Percentiles rank a stretch among this genome's conserved stretches.
Conservation (phyloP, 2,888 invertebrate genomes). For the Drosophila flavopinicola region DNA sequence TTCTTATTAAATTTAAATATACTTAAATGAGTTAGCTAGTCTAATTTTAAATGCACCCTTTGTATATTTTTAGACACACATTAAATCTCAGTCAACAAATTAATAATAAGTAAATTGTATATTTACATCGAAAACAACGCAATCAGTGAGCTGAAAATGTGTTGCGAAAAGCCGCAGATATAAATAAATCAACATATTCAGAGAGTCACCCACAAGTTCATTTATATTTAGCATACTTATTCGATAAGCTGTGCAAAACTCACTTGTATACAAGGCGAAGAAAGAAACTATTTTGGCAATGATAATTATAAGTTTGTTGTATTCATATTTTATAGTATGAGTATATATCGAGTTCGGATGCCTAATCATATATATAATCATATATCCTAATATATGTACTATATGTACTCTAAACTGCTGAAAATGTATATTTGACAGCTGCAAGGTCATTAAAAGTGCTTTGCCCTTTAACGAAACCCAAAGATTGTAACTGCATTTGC, state of each 20-base stretch:
- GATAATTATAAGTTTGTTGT: too few species aligned
- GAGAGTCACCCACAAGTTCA: neutral
- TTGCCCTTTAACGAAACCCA: neutral
- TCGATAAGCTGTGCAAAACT: neutral
- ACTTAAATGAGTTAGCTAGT: neutral
- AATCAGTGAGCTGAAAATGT: neutral
- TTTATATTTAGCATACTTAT: constrained; percentile 12
- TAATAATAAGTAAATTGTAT: neutral
- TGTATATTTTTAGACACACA: neutral
- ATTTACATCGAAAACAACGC: neutral
- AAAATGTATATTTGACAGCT: too few species aligned
- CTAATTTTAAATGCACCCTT: neutral
- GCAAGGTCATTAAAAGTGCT: constrained; percentile 1
- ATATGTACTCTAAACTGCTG: too few species aligned
- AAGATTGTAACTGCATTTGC: constrained; percentile 4
- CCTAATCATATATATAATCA: too few species aligned
- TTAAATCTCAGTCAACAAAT: neutral
- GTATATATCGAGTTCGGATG: too few species aligned
- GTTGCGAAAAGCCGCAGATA: neutral
- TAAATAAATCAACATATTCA: neutral
- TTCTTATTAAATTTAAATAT: neutral
- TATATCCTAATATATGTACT: too few species aligned
- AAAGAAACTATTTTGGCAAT: too few species aligned
- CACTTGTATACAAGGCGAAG: neutral
- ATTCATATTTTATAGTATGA: too few species aligned